phyloP scores from a whole-genome alignment of 2,888 invertebrate species.

The Corbicula japonica region DNA sequence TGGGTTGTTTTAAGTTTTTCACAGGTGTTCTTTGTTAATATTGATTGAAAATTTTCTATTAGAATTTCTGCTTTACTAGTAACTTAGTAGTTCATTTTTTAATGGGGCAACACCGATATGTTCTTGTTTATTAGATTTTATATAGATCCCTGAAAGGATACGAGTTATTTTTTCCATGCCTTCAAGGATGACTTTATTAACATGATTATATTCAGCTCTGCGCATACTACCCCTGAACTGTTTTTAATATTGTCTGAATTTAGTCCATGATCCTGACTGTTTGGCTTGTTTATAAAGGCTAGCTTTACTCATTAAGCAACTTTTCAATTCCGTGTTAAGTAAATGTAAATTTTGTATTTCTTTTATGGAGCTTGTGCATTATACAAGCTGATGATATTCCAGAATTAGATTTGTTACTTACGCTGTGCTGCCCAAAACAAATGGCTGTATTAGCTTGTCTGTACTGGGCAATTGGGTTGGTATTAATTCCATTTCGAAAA shows the following conservation, averaged over 20 bases:
- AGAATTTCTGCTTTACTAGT: constrained; percentile 16
- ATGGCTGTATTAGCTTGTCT: constrained; percentile 61
- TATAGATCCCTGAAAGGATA: constrained; percentile 17
- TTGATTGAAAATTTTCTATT: constrained; percentile 28
- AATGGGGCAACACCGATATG: constrained; percentile 28
- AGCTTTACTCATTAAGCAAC: constrained; percentile 7
- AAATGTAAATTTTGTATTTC: too few species aligned
- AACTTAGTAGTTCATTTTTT: constrained; percentile 5
- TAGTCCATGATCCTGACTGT: constrained; percentile 7
- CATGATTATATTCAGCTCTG: constrained; percentile 32
- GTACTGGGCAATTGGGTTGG: constrained; percentile 58
- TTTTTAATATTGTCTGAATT: constrained; percentile 27
- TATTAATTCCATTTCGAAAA: constrained; percentile 57
- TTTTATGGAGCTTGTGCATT: constrained; percentile 36
- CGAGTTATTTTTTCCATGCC: constrained; percentile 3
- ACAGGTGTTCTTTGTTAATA: constrained; percentile 23
- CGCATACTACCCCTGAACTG: constrained; percentile 6
- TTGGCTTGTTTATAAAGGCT: constrained; percentile 37
- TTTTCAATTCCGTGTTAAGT: constrained; percentile 7
- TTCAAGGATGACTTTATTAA: constrained; percentile 17
- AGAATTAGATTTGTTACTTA: constrained; percentile 56
- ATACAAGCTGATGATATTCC: constrained; percentile 38
- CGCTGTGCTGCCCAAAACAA: constrained; percentile 49
- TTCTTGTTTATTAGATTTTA: constrained; percentile 23
- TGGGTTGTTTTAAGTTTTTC: background rate